A percentile compares a stretch with the other conserved stretches of the same genome.
Evolutionary conservation across 2,888 invertebrate genomes (phyloP).

Genomic region (Xiphydria camelus): DNA sequence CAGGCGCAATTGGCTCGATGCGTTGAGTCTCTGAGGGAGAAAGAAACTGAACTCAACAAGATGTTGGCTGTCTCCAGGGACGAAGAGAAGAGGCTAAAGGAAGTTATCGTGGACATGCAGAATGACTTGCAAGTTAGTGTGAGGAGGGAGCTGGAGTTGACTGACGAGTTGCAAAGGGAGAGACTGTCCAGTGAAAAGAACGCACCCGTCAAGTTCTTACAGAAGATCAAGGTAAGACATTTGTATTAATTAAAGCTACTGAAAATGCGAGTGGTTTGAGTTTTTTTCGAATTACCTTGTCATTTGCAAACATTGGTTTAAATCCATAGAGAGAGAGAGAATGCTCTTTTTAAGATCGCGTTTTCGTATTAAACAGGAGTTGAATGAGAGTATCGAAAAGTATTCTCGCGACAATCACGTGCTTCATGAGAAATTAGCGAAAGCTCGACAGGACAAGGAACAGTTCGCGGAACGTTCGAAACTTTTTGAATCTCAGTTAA

Average conservation of each 20-base stretch:
- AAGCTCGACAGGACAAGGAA: conserved; percentile 41
- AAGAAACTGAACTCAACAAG: conserved; percentile 67
- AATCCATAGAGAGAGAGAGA: too few species aligned
- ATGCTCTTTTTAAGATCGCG: conserved; percentile 6
- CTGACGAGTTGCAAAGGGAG: conserved; percentile 31
- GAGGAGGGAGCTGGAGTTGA: conserved; percentile 33
- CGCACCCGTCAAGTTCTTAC: conserved; percentile 47
- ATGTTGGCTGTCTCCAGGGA: conserved; percentile 47
- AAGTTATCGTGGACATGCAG: conserved; percentile 39
- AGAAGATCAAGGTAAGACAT: conserved; percentile 50
- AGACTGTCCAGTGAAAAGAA: conserved; percentile 52
- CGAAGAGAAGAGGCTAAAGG: conserved; percentile 52
- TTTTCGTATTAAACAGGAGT: conserved; percentile 25
- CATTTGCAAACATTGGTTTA: too few species aligned
- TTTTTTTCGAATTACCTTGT: too few species aligned
- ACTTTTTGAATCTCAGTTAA: conserved; percentile 34
- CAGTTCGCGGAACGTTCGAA: conserved; percentile 31
- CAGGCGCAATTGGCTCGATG: conserved; percentile 42
- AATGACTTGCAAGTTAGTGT: conserved; percentile 29
- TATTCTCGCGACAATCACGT: conserved; percentile 35
- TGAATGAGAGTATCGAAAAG: conserved; percentile 34
- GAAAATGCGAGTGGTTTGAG: too few species aligned
- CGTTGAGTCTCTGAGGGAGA: conserved; percentile 66
- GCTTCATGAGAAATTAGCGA: conserved; percentile 40
- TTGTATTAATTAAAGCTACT: not conserved